Conservation (phyloP, 2,888 invertebrate genomes). For the Acrobasis consociella region DNA sequence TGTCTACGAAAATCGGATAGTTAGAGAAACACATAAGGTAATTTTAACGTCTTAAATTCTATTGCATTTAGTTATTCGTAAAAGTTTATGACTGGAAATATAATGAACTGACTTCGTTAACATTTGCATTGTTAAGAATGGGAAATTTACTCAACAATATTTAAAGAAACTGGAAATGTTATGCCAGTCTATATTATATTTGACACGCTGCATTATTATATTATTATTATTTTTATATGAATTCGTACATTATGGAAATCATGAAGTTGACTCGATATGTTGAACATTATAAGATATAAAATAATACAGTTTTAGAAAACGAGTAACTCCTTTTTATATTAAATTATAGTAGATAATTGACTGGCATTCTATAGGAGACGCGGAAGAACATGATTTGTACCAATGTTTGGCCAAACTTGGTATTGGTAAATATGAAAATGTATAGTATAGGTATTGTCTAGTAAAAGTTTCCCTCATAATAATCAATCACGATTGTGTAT, state of each 20-base stretch:
- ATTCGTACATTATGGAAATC: constrained; percentile 11
- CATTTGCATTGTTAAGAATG: constrained; percentile 19
- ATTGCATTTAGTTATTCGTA: constrained; percentile 7
- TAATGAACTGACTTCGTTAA: neutral
- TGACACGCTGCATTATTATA: neutral
- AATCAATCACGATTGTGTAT: constrained; percentile 48
- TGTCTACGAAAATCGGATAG: constrained; percentile 2
- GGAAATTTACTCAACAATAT: constrained; percentile 16
- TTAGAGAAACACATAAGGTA: neutral
- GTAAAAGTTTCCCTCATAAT: constrained; percentile 1
- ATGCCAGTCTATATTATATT: constrained; percentile 17
- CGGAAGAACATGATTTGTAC: constrained; percentile 72
- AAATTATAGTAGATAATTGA: constrained; percentile 51
- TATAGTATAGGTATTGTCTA: constrained; percentile 22
- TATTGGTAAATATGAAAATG: constrained; percentile 25
- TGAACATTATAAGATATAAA: neutral
- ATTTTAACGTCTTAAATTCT: constrained; percentile 13
- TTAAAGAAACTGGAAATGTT: constrained; percentile 18
- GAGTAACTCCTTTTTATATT: constrained; percentile 10
- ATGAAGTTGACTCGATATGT: constrained; percentile 4
- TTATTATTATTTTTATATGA: constrained; percentile 8
- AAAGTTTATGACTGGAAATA: constrained; percentile 13
- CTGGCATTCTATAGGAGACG: constrained; percentile 59
- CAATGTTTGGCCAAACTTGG: constrained; percentile 42
- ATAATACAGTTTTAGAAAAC: neutral